Conservation (phyloP, 2,797 vertebrate genomes). For the Petrocephalus sullivani region DNA sequence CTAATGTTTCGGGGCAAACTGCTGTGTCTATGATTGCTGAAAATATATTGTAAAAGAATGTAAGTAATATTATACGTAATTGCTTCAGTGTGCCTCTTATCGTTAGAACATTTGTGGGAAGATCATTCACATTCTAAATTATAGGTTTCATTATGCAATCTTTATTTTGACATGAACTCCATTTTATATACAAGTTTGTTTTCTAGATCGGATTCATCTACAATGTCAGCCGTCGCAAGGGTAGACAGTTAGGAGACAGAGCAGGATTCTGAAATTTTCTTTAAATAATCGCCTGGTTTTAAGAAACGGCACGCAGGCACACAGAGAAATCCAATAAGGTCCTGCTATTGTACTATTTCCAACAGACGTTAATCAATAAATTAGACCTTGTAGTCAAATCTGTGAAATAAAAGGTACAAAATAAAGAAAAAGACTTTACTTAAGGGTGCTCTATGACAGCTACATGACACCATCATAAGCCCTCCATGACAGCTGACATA, state of each 20-base stretch:
- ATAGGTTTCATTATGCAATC: neutral
- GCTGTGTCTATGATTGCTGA: neutral
- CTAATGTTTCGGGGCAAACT: neutral
- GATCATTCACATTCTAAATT: constrained; percentile 26
- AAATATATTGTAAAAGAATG: neutral
- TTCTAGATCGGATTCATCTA: neutral
- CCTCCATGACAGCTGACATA: no score
- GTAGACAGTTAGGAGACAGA: neutral
- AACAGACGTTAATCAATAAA: neutral
- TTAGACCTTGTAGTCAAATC: neutral
- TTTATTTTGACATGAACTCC: neutral
- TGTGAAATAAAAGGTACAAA: neutral
- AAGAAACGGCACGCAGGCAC: neutral
- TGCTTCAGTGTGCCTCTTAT: constrained; percentile 42
- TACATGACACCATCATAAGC: no score
- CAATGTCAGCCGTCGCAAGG: neutral
- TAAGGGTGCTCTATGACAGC: no score
- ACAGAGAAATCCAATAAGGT: neutral
- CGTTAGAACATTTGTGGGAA: constrained; percentile 39
- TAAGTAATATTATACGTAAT: constrained; percentile 42
- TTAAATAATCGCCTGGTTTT: neutral
- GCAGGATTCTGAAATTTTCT: neutral
- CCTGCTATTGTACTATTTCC: neutral
- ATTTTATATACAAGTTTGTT: neutral
- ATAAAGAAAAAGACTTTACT: neutral